Evolutionary conservation across 2,797 vertebrate species (phyloP).

Genomic region (Melanotaenia boesemani): DNA sequence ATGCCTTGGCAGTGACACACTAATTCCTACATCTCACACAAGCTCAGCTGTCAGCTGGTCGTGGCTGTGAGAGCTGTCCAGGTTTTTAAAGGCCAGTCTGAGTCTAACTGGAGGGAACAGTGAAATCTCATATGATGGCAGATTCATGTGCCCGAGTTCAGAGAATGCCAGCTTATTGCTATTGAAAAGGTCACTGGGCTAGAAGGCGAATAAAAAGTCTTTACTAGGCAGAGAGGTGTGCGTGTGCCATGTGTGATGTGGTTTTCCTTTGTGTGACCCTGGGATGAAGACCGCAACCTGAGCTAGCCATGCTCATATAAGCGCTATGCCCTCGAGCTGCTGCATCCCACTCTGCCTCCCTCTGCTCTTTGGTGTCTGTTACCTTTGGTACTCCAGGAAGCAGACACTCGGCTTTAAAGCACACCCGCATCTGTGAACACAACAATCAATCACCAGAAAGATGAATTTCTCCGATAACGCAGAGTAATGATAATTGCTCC

Average conservation of each 20-base stretch:
- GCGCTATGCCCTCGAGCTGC: conserved; percentile 56
- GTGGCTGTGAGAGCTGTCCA: conserved; percentile 40
- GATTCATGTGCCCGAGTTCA: conserved; percentile 66
- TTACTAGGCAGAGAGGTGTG: conserved; percentile 38
- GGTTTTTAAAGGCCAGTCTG: conserved; percentile 54
- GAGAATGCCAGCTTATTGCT: conserved; percentile 77
- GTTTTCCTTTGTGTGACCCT: conserved; percentile 57
- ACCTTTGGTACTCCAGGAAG: conserved; percentile 73
- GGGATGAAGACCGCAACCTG: conserved; percentile 63
- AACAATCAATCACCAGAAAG: conserved; percentile 78
- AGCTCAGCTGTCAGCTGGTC: conserved; percentile 28
- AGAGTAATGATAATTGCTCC: conserved; percentile 74
- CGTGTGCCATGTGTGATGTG: conserved; percentile 18
- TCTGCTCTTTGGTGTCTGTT: conserved; percentile 69
- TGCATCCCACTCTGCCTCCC: conserved; percentile 37
- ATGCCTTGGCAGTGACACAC: neutral
- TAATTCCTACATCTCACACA: conserved; percentile 4
- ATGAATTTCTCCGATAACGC: conserved; percentile 78
- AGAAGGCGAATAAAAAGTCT: conserved; percentile 67
- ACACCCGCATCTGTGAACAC: conserved; percentile 45
- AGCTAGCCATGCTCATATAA: conserved; percentile 64
- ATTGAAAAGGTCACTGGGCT: conserved; percentile 73
- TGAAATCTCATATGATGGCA: conserved; percentile 69
- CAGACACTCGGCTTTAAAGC: conserved; percentile 57
- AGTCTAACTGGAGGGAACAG: conserved; percentile 69